Conservation (phyloP, 1,140 invertebrate genomes). For the Philaenus spumarius region DNA sequence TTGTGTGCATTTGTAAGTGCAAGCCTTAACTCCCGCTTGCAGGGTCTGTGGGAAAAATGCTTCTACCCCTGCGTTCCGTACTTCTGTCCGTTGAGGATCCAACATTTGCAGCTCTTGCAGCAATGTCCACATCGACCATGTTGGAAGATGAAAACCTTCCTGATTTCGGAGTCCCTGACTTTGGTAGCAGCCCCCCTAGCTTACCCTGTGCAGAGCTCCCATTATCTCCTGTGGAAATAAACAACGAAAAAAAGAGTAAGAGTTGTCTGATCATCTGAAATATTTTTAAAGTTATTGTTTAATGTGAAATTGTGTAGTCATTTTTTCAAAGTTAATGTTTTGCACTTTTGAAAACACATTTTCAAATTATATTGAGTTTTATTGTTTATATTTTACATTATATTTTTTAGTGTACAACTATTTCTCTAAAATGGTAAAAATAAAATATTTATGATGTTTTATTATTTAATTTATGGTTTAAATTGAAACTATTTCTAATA, state of each 20-base stretch:
- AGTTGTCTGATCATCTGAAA: background rate
- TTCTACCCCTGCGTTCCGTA: conserved; percentile 33
- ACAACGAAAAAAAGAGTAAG: conserved; percentile 7
- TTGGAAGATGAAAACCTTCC: conserved; percentile 61
- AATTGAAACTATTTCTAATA: too few relatives aligned
- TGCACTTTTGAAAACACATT: too few relatives aligned
- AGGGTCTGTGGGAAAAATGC: conserved; percentile 5
- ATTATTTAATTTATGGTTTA: too few relatives aligned
- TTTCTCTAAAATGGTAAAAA: too few relatives aligned
- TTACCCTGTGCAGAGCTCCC: conserved; percentile 52
- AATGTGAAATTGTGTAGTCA: too few relatives aligned
- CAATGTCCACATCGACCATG: conserved; percentile 56
- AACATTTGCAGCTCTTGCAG: conserved; percentile 65
- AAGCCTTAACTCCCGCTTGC: background rate
- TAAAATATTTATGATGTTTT: too few relatives aligned
- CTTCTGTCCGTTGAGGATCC: conserved; percentile 60
- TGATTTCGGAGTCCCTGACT: conserved; percentile 55
- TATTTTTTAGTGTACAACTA: too few relatives aligned
- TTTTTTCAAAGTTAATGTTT: too few relatives aligned
- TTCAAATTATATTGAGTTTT: too few relatives aligned
- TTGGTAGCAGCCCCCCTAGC: conserved; percentile 42
- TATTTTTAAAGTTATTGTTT: too few relatives aligned
- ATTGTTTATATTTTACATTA: too few relatives aligned
- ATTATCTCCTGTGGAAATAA: conserved; percentile 23
- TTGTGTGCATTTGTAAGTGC: background rate